Percentiles rank a stretch among this genome's conserved stretches.
phyloP scores from a whole-genome alignment of 2,113 vertebrate species.

The Perognathus longimembris region DNA sequence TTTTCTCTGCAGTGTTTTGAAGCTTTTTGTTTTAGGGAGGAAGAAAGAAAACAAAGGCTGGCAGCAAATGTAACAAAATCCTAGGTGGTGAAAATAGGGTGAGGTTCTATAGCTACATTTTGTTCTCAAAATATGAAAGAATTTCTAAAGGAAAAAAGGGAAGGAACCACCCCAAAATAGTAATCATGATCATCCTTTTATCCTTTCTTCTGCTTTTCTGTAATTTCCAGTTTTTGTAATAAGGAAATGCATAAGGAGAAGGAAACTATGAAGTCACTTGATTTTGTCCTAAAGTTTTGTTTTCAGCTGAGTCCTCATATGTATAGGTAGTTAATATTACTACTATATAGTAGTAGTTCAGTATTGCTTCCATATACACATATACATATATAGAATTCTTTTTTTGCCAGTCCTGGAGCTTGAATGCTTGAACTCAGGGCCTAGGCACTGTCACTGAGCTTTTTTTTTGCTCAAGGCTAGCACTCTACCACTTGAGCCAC shows the following conservation, averaged over 20 bases:
- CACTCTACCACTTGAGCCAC: no score
- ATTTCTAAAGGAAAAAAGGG: constrained; percentile 24
- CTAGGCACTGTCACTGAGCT: no score
- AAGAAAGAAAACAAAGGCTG: constrained; percentile 26
- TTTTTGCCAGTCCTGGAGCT: no score
- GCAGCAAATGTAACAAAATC: constrained; percentile 36
- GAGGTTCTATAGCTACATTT: not conserved
- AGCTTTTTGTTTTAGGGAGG: not conserved
- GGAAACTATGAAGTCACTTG: constrained; percentile 8
- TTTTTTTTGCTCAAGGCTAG: no score
- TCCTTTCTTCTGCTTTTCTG: constrained; percentile 67
- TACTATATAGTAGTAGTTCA: not conserved
- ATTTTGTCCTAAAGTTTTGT: constrained; percentile 12
- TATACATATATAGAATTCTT: not conserved
- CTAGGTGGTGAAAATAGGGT: not conserved
- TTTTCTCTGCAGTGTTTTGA: constrained; percentile 17
- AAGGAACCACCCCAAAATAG: constrained; percentile 55
- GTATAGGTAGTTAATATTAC: not conserved
- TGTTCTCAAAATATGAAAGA: constrained; percentile 32
- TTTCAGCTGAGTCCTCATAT: not conserved
- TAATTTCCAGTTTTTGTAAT: constrained; percentile 57
- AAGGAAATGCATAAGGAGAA: not conserved
- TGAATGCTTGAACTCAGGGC: no score
- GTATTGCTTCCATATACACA: not conserved
- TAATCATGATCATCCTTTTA: constrained; percentile 38